Conservation (phyloP, 2,113 vertebrate genomes). For the Tragelaphus strepsiceros region DNA sequence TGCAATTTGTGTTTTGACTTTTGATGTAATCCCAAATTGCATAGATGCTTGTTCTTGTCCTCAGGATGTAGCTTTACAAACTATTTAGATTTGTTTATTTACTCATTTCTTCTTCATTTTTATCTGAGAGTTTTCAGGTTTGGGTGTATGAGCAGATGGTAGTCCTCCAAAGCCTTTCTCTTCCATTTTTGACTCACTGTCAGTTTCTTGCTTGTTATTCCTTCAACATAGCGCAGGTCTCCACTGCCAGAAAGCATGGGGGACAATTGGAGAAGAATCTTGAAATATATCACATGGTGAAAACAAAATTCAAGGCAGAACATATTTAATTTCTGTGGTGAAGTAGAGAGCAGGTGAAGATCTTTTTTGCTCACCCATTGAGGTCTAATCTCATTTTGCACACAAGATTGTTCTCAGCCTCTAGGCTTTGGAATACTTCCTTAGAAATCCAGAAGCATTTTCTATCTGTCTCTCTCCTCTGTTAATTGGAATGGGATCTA, state of each 20-base stretch:
- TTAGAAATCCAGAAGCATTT: not conserved
- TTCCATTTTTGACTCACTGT: not conserved
- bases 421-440: not conserved
- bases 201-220: not conserved
- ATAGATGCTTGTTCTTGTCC: not conserved
- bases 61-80: not conserved
- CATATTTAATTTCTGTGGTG: not conserved
- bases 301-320: not conserved
- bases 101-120: not conserved
- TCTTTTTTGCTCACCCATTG: not conserved
- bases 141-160: not conserved
- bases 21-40: not conserved
- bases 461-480: not conserved
- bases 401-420: not conserved
- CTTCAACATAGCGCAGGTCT: not conserved
- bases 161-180: not conserved
- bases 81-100: not conserved
- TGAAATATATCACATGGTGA: not conserved
- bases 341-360: not conserved
- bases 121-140: not conserved
- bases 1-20: conserved; percentile 1
- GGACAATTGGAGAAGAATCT: not conserved
- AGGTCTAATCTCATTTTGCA: not conserved
- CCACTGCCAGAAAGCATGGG: not conserved
- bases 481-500: not conserved